Conservation (phyloP, 2,113 vertebrate genomes). For the Oryzias celebensis region DNA sequence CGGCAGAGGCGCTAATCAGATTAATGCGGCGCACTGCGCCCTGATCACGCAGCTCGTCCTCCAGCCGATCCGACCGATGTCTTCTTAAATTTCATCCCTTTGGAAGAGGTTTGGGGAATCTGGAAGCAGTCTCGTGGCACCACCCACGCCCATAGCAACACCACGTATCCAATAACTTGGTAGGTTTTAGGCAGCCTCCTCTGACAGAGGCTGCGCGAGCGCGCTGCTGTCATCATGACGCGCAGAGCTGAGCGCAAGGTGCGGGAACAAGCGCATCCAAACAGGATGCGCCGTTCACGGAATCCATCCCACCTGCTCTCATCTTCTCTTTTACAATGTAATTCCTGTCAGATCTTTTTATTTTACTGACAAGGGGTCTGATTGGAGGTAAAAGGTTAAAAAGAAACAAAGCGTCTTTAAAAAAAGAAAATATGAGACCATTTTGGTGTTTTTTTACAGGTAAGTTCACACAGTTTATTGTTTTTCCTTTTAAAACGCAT, state of each 20-base stretch:
- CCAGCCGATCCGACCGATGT: conserved; percentile 8
- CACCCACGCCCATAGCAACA: conserved; percentile 73
- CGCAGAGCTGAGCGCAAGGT: conserved; percentile 21
- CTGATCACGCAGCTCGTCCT: conserved; percentile 20
- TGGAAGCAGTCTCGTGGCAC: conserved; percentile 41
- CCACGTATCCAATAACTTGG: conserved; percentile 72
- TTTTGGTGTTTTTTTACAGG: too few species aligned
- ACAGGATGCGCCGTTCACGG: conserved; percentile 20
- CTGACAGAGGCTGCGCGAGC: conserved; percentile 35
- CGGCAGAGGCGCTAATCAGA: conserved; percentile 51
- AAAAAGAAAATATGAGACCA: too few species aligned
- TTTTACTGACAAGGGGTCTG: too few species aligned
- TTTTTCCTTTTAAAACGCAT: too few species aligned
- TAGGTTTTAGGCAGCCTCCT: conserved; percentile 58
- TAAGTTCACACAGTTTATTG: too few species aligned
- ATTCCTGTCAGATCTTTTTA: neutral
- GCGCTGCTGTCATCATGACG: conserved; percentile 49
- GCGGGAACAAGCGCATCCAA: neutral
- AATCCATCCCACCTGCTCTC: conserved; percentile 2
- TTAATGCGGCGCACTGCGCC: conserved; percentile 68
- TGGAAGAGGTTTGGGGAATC: conserved; percentile 15
- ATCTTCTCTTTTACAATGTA: neutral
- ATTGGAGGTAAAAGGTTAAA: too few species aligned
- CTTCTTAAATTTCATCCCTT: conserved; percentile 10
- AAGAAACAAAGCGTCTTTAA: too few species aligned